phyloP scores from a whole-genome alignment of 37 sponge, comb jelly and placozoan genomes.

The Diacarnus erythraeanus region DNA sequence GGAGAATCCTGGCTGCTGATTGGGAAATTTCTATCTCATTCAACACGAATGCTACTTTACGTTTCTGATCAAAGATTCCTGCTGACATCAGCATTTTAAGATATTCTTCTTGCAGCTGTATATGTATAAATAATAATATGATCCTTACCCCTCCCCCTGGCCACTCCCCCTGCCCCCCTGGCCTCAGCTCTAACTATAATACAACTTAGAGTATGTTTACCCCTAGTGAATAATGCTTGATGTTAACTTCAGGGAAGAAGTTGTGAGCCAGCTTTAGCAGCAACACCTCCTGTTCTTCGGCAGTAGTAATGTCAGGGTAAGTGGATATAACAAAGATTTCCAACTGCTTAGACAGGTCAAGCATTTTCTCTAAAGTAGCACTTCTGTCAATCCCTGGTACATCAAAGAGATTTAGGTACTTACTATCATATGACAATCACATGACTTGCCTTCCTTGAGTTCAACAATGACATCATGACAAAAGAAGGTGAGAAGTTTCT shows the following conservation, averaged over 20 bases:
- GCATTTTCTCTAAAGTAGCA: neutral
- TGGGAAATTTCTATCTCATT: slow-evolving; percentile 6
- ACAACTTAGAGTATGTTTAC: slow-evolving; percentile 19
- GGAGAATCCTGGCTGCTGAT: slow-evolving; percentile 47
- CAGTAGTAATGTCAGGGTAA: slow-evolving; percentile 13
- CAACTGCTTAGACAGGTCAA: slow-evolving; percentile 39
- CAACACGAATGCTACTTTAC: neutral
- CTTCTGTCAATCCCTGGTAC: neutral
- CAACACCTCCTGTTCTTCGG: slow-evolving; percentile 22
- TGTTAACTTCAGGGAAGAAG: slow-evolving; percentile 28
- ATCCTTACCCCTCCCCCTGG: neutral
- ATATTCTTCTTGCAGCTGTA: slow-evolving; percentile 57
- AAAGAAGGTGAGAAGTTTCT: slow-evolving; percentile 39
- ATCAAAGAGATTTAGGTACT: too few species aligned
- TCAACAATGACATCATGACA: slow-evolving; percentile 25
- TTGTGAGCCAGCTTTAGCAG: slow-evolving; percentile 33
- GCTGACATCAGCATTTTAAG: slow-evolving; percentile 29
- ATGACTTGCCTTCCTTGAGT: neutral
- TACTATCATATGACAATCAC: neutral
- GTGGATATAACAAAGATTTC: slow-evolving; percentile 53
- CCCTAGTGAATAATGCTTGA: slow-evolving; percentile 42
- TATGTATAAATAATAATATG: neutral
- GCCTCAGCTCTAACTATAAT: too few species aligned
- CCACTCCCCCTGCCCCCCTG: too few species aligned
- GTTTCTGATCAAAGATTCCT: slow-evolving; percentile 17